These are phyloP conservation scores for Caligus rogercresseyi DNA, from an alignment of 1,140 invertebrate genomes.

Conservation along the genomic window DNA sequence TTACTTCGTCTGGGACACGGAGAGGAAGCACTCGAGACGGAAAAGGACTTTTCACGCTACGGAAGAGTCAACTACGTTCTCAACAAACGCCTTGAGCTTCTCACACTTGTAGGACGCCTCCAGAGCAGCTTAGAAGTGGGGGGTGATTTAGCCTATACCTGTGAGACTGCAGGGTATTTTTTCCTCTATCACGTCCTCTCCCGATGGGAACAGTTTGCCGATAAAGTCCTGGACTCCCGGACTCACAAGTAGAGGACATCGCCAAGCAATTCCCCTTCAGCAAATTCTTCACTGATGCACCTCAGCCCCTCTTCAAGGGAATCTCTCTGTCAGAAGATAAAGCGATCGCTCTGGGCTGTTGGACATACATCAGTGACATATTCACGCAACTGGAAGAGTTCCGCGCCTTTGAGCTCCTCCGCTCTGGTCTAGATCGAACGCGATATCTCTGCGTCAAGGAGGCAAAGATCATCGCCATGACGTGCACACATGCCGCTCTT, in stretches of 20 bases:
- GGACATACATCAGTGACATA: slow-evolving; percentile 75
- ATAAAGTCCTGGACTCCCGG: slow-evolving; percentile 47
- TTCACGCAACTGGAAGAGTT: slow-evolving; percentile 96
- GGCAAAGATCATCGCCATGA: slow-evolving; percentile 99
- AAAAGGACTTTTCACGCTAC: slow-evolving; percentile 96
- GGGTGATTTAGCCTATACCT: slow-evolving; percentile 89
- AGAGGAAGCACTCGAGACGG: slow-evolving; percentile 93
- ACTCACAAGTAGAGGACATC: slow-evolving; percentile 30
- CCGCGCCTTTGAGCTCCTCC: slow-evolving; percentile 77
- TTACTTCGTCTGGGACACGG: slow-evolving; percentile 96
- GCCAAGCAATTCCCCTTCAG: slow-evolving; percentile 73
- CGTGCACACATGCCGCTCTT: slow-evolving; percentile 95
- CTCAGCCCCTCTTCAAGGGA: slow-evolving; percentile 74
- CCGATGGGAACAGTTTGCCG: slow-evolving; percentile 51
- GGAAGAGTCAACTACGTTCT: slow-evolving; percentile 97
- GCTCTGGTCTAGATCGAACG: slow-evolving; percentile 82
- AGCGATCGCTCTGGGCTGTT: slow-evolving; percentile 79
- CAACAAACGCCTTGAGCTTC: slow-evolving; percentile 70
- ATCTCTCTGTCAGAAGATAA: slow-evolving; percentile 64
- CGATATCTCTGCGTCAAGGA: slow-evolving; percentile 95
- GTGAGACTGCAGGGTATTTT: slow-evolving; percentile 90
- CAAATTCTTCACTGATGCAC: slow-evolving; percentile 76
- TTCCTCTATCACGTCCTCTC: slow-evolving; percentile 68
- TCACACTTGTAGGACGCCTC: slow-evolving; percentile 72
- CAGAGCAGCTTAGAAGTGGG: slow-evolving; percentile 63